phyloP scores from a whole-genome alignment of 2,113 vertebrate genomes.

The Tupaia tana region DNA sequence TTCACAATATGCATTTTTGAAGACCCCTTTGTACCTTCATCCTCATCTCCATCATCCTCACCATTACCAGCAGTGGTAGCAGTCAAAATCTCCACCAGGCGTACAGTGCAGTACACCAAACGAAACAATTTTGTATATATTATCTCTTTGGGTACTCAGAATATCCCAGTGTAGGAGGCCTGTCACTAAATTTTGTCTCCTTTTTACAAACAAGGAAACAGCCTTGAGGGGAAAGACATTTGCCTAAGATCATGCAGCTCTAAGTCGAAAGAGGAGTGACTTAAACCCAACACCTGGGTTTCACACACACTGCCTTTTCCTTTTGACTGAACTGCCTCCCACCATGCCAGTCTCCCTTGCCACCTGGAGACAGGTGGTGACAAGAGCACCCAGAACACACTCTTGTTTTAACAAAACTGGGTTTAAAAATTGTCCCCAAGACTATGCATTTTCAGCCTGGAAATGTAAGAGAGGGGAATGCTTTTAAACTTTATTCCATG shows the following conservation, averaged over 20 bases:
- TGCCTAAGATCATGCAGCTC: not conserved
- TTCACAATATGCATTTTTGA: too few relatives aligned
- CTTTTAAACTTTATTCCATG: constrained; percentile 70
- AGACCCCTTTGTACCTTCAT: not conserved
- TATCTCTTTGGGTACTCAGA: constrained; percentile 5
- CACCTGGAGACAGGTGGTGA: not conserved
- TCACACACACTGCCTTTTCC: rapidly evolving
- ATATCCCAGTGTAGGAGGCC: not conserved
- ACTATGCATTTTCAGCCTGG: not conserved
- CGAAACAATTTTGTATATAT: not conserved
- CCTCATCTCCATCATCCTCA: too few relatives aligned
- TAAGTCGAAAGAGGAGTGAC: not conserved
- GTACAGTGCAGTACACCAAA: not conserved
- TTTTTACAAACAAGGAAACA: constrained; percentile 3
- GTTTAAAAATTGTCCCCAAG: constrained; percentile 51
- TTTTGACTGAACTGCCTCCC: not conserved
- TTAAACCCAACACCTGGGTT: not conserved
- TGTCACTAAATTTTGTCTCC: not conserved
- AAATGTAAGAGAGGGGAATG: not conserved
- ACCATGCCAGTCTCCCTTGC: not conserved
- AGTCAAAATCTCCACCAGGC: not conserved
- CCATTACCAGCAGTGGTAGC: not conserved
- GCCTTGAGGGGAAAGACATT: not conserved
- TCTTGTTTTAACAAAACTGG: constrained; percentile 69
- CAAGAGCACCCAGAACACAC: not conserved